These are phyloP conservation scores for Macrobrachium nipponense DNA, from an alignment of 1,140 invertebrate genomes.

Conservation along the genomic window DNA sequence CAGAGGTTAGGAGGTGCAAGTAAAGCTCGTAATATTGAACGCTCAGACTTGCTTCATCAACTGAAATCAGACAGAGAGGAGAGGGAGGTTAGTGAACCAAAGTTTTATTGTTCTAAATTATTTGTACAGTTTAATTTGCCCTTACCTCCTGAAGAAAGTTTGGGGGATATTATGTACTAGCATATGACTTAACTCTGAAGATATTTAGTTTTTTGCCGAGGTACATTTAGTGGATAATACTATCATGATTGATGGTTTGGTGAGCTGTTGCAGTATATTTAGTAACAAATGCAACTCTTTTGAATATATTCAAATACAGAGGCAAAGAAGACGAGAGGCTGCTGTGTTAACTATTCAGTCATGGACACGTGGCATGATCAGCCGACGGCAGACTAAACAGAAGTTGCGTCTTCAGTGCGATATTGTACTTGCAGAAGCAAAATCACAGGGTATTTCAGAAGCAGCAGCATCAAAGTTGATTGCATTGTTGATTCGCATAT, in stretches of 20 bases:
- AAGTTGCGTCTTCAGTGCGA: conserved; percentile 49
- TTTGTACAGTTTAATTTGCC: too few relatives aligned
- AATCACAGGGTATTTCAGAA: conserved; percentile 43
- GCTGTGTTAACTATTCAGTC: conserved; percentile 54
- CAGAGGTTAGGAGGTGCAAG: conserved; percentile 92
- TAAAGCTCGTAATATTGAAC: conserved; percentile 78
- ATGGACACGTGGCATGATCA: conserved; percentile 45
- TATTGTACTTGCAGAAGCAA: conserved; percentile 18
- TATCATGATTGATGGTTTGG: too few relatives aligned
- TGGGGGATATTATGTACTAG: too few relatives aligned
- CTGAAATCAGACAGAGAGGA: conserved; percentile 87
- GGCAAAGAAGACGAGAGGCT: conserved; percentile 69
- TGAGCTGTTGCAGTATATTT: background rate
- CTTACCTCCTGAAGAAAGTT: too few relatives aligned
- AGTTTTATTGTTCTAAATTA: too few relatives aligned
- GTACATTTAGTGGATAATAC: too few relatives aligned
- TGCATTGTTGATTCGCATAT: conserved; percentile 54
- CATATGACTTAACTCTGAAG: too few relatives aligned
- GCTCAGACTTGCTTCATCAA: conserved; percentile 79
- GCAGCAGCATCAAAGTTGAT: conserved; percentile 37
- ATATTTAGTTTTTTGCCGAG: too few relatives aligned
- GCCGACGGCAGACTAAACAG: conserved; percentile 44
- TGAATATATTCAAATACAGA: conserved; percentile 68
- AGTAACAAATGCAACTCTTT: background rate
- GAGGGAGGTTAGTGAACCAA: conserved; percentile 76